Conservation (phyloP, 1,140 invertebrate genomes). For the Cherax quadricarinatus region DNA sequence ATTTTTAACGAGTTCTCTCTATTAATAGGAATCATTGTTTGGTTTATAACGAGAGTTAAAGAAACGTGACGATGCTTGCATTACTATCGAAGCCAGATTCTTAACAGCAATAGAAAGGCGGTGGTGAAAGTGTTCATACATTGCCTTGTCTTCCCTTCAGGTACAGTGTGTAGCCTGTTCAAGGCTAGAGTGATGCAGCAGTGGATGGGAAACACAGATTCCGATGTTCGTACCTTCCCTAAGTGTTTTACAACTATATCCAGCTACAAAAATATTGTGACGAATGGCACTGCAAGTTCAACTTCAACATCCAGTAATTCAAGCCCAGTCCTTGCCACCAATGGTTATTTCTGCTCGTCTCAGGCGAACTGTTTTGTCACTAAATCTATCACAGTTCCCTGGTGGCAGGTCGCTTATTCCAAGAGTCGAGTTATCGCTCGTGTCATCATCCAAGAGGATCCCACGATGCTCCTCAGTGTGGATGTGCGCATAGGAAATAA, state of each 20-base stretch:
- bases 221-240: neutral
- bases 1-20: too few relatives aligned
- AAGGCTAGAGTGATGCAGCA: neutral
- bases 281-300: neutral
- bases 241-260: neutral
- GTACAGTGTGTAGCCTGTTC: constrained; percentile 11
- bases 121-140: neutral
- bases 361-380: neutral
- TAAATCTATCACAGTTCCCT: neutral
- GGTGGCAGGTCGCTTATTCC: neutral
- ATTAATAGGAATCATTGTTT: too few relatives aligned
- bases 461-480: neutral
- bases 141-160: neutral
- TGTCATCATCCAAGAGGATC: neutral
- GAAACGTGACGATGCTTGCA: too few relatives aligned
- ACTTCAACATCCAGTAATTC: neutral
- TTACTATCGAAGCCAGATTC: too few relatives aligned
- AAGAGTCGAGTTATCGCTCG: neutral
- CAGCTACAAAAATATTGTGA: neutral
- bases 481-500: neutral
- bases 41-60: too few relatives aligned
- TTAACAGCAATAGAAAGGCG: too few relatives aligned
- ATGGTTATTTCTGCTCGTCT: neutral
- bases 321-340: neutral
- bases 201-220: neutral